Percentiles rank a stretch among this genome's conserved stretches.
phyloP scores from a whole-genome alignment of 1,140 invertebrate species.

The Nylanderia fulva region DNA sequence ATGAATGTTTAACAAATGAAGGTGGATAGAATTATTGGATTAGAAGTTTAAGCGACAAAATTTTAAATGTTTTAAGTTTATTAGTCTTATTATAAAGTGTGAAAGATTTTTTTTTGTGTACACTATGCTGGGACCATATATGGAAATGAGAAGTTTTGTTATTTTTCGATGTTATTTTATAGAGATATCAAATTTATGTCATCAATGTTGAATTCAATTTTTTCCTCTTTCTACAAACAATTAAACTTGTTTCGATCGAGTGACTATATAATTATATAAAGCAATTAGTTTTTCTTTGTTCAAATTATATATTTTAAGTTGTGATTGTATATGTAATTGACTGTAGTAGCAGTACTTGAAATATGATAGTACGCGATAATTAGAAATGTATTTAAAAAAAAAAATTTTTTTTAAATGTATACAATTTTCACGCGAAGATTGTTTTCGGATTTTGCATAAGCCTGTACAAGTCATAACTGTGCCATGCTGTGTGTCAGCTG shows the following conservation, averaged over 20 bases:
- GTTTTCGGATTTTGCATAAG: conserved; percentile 59
- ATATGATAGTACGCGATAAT: conserved; percentile 28
- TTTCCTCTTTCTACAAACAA: background rate
- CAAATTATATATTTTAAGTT: conserved; percentile 55
- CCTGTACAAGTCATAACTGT: background rate
- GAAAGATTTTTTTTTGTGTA: conserved; percentile 2
- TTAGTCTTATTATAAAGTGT: no score
- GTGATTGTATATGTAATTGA: background rate
- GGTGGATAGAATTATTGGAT: conserved; percentile 1
- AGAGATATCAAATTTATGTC: background rate
- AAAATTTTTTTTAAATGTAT: background rate
- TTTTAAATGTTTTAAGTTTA: no score
- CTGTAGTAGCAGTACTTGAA: conserved; percentile 26
- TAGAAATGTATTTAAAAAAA: conserved; percentile 9
- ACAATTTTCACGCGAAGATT: conserved; percentile 15
- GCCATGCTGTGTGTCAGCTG: background rate
- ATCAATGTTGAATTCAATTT: background rate
- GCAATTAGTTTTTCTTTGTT: background rate
- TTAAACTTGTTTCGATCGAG: background rate
- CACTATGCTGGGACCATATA: conserved; percentile 12
- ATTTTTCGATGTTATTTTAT: background rate
- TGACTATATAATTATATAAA: background rate
- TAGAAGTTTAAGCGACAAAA: no score
- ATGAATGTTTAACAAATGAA: background rate
- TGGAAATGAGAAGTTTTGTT: background rate